These are phyloP conservation scores for Rhinoderma darwinii DNA, from an alignment of 2,113 vertebrate species.

Conservation along the genomic window DNA sequence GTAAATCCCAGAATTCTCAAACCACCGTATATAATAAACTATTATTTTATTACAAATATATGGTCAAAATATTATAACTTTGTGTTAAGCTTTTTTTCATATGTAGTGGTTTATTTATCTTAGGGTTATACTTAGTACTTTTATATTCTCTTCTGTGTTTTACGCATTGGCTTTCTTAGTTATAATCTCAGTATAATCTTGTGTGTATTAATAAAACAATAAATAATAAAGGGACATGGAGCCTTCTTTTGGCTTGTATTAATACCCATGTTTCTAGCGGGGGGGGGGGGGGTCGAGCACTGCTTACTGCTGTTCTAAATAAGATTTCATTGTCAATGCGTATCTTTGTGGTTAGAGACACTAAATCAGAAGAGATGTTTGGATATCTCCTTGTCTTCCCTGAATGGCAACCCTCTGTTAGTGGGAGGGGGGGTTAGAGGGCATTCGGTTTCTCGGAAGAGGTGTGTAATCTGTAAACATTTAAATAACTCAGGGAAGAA, in stretches of 20 bases:
- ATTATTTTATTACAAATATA: too few relatives aligned
- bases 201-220: neutral
- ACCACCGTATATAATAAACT: too few relatives aligned
- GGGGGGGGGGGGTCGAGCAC: neutral
- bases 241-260: neutral
- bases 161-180: neutral
- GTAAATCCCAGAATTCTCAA: too few relatives aligned
- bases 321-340: neutral
- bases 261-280: neutral
- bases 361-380: conserved; percentile 12
- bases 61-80: too few relatives aligned
- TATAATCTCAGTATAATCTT: neutral
- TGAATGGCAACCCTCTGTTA: conserved; percentile 19
- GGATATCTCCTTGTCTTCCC: neutral
- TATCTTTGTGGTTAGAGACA: neutral
- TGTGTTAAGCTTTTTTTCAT: too few relatives aligned
- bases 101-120: too few relatives aligned
- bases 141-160: too few relatives aligned
- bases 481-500: neutral
- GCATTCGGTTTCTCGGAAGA: conserved; percentile 17
- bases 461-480: conserved; percentile 24
- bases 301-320: neutral
- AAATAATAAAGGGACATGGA: neutral
- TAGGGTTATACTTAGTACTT: too few relatives aligned
- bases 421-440: neutral